These are phyloP conservation scores for Pseudomyrmex dendroicus DNA, from an alignment of 1,140 invertebrate genomes.

Conservation along the genomic window DNA sequence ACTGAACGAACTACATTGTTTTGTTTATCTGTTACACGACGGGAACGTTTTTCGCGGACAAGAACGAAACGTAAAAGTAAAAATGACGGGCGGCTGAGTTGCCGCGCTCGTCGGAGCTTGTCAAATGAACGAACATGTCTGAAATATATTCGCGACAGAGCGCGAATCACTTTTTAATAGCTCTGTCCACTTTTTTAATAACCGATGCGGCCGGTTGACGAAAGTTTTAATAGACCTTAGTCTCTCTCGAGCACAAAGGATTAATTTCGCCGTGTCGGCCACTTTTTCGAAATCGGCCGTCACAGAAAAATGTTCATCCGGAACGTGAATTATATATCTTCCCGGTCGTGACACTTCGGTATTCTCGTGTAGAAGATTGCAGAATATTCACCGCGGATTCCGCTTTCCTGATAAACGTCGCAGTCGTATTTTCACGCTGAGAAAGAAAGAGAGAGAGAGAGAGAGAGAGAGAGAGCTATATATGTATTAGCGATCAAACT, in stretches of 20 bases:
- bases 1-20: constrained; percentile 39
- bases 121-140: constrained; percentile 15
- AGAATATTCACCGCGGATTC: not conserved
- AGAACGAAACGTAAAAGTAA: not conserved
- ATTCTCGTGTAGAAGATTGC: not conserved
- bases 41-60: not conserved
- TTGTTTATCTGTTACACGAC: no score
- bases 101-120: not conserved
- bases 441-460: not conserved
- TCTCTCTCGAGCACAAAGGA: constrained; percentile 26
- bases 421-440: not conserved
- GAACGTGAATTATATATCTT: not conserved
- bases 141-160: not conserved
- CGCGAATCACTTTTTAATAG: constrained; percentile 25
- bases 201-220: constrained; percentile 1
- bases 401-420: not conserved
- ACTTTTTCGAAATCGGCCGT: not conserved
- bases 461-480: no score
- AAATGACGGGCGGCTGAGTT: constrained; percentile 25
- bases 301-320: not conserved
- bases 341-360: not conserved
- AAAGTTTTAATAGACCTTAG: constrained; percentile 33
- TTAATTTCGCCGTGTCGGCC: not conserved
- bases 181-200: constrained; percentile 28
- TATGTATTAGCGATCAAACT: not conserved